These are phyloP conservation scores for Scrobipalpa atriplicella DNA, from an alignment of 2,888 invertebrate species.

Conservation along the genomic window DNA sequence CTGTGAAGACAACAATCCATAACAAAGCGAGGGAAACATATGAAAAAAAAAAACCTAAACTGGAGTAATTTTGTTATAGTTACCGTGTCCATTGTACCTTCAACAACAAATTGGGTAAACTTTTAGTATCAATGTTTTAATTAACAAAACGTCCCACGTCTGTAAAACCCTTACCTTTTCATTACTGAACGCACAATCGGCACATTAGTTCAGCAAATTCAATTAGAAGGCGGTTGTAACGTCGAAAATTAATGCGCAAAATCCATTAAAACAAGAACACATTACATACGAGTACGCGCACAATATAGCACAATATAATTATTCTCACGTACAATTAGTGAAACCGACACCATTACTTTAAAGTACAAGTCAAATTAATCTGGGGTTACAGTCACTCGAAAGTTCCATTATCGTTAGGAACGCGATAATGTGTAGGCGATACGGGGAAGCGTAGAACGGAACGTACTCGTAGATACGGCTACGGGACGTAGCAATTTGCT, in stretches of 20 bases:
- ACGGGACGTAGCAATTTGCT: conserved; percentile 25
- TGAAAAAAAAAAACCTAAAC: too few species aligned
- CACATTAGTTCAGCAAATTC: conserved; percentile 23
- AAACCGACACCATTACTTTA: conserved; percentile 78
- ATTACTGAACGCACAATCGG: not conserved
- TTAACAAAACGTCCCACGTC: conserved; percentile 2
- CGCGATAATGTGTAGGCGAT: conserved; percentile 68
- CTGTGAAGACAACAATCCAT: too few species aligned
- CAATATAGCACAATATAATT: conserved; percentile 63
- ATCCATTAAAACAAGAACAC: conserved; percentile 57
- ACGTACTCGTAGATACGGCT: conserved; percentile 27
- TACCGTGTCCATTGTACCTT: too few species aligned
- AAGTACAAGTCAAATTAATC: conserved; percentile 80
- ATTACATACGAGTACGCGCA: conserved; percentile 53
- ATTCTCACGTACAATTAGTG: conserved; percentile 79
- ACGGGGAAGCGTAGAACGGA: conserved; percentile 41
- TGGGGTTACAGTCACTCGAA: conserved; percentile 78
- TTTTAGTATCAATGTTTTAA: not conserved
- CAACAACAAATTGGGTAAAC: not conserved
- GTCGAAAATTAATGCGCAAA: conserved; percentile 41
- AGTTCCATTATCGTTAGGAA: conserved; percentile 81
- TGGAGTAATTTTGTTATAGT: too few species aligned
- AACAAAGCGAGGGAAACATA: too few species aligned
- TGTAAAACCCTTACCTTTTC: conserved; percentile 8
- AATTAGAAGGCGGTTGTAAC: conserved; percentile 19